Conservation (phyloP, 2,113 vertebrate species). For the Zapornia atra region DNA sequence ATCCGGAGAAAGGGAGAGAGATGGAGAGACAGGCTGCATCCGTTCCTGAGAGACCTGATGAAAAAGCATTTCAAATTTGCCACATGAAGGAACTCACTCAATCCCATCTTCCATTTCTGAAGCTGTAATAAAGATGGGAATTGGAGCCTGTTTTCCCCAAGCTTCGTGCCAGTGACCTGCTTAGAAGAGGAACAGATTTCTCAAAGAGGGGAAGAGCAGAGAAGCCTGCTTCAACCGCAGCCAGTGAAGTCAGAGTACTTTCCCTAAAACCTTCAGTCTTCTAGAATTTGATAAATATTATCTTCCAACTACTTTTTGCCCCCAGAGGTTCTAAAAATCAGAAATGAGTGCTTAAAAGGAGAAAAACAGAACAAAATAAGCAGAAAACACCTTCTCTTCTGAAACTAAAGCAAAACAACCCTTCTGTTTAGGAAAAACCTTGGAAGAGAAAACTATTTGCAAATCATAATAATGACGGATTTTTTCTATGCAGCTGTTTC, state of each 20-base stretch:
- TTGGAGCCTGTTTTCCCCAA: background rate
- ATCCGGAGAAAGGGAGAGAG: background rate
- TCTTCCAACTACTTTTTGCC: background rate
- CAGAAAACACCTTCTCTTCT: background rate
- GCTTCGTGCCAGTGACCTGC: background rate
- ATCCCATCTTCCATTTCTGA: conserved; percentile 13
- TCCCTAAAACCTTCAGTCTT: background rate
- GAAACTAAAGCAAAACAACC: background rate
- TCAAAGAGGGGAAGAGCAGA: background rate
- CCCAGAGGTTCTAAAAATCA: background rate
- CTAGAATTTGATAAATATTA: background rate
- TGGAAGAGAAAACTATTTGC: background rate
- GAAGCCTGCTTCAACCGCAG: background rate
- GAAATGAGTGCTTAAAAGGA: background rate
- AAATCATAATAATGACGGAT: background rate
- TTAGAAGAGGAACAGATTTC: background rate
- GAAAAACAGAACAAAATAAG: background rate
- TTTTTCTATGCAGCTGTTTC: background rate
- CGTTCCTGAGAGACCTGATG: background rate
- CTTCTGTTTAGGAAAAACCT: background rate
- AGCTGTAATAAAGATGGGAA: conserved; percentile 1
- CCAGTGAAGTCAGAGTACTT: background rate
- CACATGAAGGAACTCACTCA: conserved; percentile 1
- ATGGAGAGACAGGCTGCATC: background rate
- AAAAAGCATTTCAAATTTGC: conserved; percentile 30